Conservation (phyloP, 2,113 vertebrate genomes). For the Anhinga anhinga region DNA sequence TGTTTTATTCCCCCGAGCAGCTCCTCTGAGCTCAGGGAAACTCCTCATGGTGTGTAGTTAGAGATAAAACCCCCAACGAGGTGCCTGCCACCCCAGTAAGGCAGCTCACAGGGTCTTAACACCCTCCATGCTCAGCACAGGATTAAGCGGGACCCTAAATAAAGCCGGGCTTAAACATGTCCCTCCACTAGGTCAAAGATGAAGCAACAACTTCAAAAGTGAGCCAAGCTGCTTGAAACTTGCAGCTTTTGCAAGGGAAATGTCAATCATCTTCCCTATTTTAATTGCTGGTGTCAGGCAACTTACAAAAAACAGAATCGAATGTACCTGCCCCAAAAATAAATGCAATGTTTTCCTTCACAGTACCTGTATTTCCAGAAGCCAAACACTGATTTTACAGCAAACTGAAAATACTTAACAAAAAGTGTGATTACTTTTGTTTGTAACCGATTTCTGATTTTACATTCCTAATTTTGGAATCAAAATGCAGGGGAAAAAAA, state of each 20-base stretch:
- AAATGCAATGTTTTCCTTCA: neutral
- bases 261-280: neutral
- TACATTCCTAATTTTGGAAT: neutral
- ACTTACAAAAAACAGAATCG: neutral
- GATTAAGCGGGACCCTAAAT: neutral
- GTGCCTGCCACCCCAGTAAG: neutral
- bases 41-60: rapidly evolving
- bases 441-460: neutral
- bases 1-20: neutral
- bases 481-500: rapidly evolving
- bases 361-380: neutral
- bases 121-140: rapidly evolving
- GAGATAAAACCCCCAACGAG: neutral
- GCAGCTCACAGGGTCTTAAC: rapidly evolving
- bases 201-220: neutral
- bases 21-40: neutral
- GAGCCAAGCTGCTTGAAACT: neutral
- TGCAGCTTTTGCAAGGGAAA: neutral
- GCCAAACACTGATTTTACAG: neutral
- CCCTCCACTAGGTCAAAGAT: neutral
- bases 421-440: neutral
- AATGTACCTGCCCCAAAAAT: neutral
- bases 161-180: neutral
- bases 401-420: neutral
- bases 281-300: neutral